phyloP scores from a whole-genome alignment of 2,113 vertebrate genomes.

The Antechinus flavipes region DNA sequence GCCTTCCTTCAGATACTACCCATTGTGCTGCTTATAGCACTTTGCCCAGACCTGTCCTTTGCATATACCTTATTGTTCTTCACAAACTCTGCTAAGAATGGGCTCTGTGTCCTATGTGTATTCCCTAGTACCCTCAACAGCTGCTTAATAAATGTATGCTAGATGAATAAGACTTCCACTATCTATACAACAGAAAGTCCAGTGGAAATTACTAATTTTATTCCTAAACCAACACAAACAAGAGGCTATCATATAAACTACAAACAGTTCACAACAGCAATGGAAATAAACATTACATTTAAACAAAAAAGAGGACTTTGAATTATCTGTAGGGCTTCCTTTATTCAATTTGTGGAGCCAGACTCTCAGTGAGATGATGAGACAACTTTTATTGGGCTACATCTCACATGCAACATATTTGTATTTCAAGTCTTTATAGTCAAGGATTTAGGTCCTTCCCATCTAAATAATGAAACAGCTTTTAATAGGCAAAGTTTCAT shows the following conservation, averaged over 20 bases:
- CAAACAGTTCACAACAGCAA: neutral
- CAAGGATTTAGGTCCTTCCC: neutral
- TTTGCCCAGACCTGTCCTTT: slow-evolving; percentile 14
- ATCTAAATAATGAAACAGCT: neutral
- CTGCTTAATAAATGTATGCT: neutral
- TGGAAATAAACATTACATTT: slow-evolving; percentile 1
- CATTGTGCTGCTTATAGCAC: slow-evolving; percentile 4
- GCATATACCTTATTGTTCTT: neutral
- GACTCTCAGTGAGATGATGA: slow-evolving; percentile 37
- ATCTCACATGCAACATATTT: neutral
- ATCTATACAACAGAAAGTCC: neutral
- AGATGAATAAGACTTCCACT: neutral
- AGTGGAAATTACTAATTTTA: neutral
- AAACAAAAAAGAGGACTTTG: slow-evolving; percentile 18
- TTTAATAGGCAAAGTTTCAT: neutral
- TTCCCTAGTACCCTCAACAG: slow-evolving; percentile 3
- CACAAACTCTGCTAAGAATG: slow-evolving; percentile 28
- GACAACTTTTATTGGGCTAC: slow-evolving; percentile 2
- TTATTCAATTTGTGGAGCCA: slow-evolving; percentile 60
- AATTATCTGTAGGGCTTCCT: slow-evolving; percentile 32
- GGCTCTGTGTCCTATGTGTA: slow-evolving; percentile 2
- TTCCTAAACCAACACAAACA: neutral
- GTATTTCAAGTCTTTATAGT: neutral
- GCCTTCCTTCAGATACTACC: neutral
- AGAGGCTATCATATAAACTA: neutral